These are phyloP conservation scores for Glomeris maerens DNA, from an alignment of 1,140 invertebrate genomes.

Conservation along the genomic window DNA sequence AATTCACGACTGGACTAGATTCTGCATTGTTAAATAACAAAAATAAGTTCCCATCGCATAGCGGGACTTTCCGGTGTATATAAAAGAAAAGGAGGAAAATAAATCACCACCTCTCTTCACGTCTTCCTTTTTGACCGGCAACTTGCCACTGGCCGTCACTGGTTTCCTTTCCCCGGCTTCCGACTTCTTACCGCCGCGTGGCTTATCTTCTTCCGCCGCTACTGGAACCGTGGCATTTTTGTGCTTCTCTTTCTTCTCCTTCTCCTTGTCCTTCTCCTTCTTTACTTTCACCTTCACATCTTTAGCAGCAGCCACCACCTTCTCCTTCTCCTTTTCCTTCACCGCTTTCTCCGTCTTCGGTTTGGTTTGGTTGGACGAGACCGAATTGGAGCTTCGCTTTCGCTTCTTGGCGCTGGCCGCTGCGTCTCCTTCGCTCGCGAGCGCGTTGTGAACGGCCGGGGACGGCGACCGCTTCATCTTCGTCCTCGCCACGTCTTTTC, in stretches of 20 bases:
- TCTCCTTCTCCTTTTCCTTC: constrained; percentile 32
- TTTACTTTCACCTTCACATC: constrained; percentile 7
- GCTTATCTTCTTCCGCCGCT: constrained; percentile 9
- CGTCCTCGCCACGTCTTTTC: no score
- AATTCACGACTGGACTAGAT: no score
- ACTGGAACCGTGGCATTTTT: background rate
- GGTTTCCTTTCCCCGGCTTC: constrained; percentile 26
- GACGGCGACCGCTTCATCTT: no score
- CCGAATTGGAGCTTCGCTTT: no score
- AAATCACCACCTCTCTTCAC: no score
- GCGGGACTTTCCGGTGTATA: no score
- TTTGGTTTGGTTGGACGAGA: constrained; percentile 35
- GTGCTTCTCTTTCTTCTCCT: constrained; percentile 2
- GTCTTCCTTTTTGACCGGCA: constrained; percentile 30
- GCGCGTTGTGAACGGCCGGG: no score
- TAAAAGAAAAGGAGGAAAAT: no score
- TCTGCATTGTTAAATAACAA: no score
- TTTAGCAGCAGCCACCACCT: constrained; percentile 26
- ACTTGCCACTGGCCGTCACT: constrained; percentile 30
- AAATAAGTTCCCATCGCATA: no score
- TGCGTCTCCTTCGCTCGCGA: no score
- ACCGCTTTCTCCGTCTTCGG: constrained; percentile 31
- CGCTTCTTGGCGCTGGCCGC: no score
- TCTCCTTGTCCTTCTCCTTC: background rate
- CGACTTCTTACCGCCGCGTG: constrained; percentile 16